Evolutionary conservation across 2,113 vertebrate species (phyloP).

Genomic region (Tricholaema leucomelas): DNA sequence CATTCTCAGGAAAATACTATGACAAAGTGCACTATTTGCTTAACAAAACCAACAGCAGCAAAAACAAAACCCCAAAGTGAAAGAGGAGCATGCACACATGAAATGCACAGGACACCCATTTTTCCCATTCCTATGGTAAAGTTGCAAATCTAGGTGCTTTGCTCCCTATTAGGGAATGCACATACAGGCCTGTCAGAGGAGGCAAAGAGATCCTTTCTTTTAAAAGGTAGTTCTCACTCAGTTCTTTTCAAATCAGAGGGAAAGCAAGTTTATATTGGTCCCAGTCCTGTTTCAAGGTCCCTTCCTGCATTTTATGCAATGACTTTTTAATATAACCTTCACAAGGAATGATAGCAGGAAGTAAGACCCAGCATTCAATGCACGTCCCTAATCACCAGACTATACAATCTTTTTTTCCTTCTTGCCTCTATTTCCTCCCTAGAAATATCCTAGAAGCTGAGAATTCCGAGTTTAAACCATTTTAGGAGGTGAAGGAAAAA

Average conservation of each 20-base stretch:
- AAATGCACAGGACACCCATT: background rate
- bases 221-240: background rate
- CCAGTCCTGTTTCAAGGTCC: constrained; percentile 8
- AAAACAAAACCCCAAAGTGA: too few relatives aligned
- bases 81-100: background rate
- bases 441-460: background rate
- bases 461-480: background rate
- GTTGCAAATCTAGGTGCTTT: constrained; percentile 5
- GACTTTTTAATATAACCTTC: background rate
- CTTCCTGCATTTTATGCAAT: background rate
- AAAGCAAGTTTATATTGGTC: constrained; percentile 2
- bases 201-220: constrained; percentile 13
- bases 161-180: background rate
- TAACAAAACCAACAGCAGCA: background rate
- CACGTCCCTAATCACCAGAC: background rate
- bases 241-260: constrained; percentile 1
- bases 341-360: background rate
- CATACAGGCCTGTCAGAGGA: background rate
- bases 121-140: background rate
- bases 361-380: background rate
- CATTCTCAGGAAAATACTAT: background rate
- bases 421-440: background rate
- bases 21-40: background rate
- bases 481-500: background rate
- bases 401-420: background rate